Evolutionary conservation across 2,797 vertebrate species (phyloP).

Genomic region (Rhinogobio ventralis): DNA sequence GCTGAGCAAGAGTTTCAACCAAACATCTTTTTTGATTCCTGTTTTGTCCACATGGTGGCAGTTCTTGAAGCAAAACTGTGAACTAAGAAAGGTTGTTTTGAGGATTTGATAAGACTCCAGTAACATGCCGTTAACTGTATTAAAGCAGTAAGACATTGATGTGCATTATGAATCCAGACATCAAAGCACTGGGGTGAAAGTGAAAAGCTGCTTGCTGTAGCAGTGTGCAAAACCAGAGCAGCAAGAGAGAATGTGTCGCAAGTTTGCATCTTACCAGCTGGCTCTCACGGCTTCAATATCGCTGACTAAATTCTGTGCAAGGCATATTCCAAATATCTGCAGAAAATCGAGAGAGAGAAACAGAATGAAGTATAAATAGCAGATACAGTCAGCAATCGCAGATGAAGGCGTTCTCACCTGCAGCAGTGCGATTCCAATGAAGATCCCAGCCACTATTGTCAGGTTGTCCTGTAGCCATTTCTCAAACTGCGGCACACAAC

Average conservation of each 20-base stretch:
- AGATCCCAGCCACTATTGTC: constrained; percentile 94
- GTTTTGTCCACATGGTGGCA: constrained; percentile 44
- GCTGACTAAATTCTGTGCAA: constrained; percentile 96
- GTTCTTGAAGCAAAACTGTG: not conserved
- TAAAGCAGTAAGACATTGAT: not conserved
- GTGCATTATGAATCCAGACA: not conserved
- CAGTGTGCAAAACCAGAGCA: constrained; percentile 24
- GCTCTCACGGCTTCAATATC: constrained; percentile 96
- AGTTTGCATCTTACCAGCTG: constrained; percentile 83
- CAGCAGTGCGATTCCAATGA: constrained; percentile 93
- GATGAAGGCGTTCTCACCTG: constrained; percentile 78
- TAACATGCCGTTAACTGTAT: not conserved
- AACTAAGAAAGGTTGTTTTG: not conserved
- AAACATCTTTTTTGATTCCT: not conserved
- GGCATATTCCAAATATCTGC: constrained; percentile 97
- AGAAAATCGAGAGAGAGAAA: constrained; percentile 35
- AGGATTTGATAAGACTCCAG: not conserved
- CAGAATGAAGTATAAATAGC: not conserved
- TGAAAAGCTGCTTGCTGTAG: not conserved
- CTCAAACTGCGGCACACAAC: constrained; percentile 97
- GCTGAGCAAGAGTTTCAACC: not conserved
- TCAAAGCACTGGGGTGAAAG: constrained; percentile 1
- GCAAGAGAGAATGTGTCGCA: not conserved
- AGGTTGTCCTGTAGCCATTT: constrained; percentile 98
- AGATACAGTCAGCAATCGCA: not conserved